Percentiles rank a stretch among this genome's conserved stretches.
Conservation (phyloP, 2,888 invertebrate species). For the Nephrotoma flavescens region DNA sequence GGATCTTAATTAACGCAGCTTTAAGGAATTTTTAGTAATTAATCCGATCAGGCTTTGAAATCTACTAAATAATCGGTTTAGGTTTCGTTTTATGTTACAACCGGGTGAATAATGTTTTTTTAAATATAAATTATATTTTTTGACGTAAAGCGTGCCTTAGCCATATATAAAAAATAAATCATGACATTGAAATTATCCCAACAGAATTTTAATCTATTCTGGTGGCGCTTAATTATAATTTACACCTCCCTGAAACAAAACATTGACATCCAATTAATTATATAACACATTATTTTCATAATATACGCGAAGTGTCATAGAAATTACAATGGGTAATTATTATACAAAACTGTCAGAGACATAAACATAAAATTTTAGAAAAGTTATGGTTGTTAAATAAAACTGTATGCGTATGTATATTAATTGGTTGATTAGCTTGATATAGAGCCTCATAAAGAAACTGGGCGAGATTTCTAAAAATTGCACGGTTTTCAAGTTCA, state of each 20-base stretch:
- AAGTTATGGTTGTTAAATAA: not conserved
- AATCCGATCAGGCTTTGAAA: too few species aligned
- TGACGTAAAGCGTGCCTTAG: too few species aligned
- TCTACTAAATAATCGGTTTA: too few species aligned
- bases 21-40: too few species aligned
- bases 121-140: too few species aligned
- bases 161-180: too few species aligned
- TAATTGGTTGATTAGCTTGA: not conserved
- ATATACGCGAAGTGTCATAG: not conserved
- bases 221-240: not conserved
- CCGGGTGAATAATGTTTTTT: too few species aligned
- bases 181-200: not conserved
- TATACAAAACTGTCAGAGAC: not conserved
- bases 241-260: not conserved
- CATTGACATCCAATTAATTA: not conserved
- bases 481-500: not conserved
- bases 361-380: not conserved
- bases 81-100: too few species aligned
- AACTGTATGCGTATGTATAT: not conserved
- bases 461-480: not conserved
- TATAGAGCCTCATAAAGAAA: not conserved
- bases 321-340: not conserved
- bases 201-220: too few species aligned
- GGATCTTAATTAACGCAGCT: too few species aligned
- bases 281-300: not conserved